Evolutionary conservation across 2,888 invertebrate genomes (phyloP).

Genomic region (Campaea margaritaria): DNA sequence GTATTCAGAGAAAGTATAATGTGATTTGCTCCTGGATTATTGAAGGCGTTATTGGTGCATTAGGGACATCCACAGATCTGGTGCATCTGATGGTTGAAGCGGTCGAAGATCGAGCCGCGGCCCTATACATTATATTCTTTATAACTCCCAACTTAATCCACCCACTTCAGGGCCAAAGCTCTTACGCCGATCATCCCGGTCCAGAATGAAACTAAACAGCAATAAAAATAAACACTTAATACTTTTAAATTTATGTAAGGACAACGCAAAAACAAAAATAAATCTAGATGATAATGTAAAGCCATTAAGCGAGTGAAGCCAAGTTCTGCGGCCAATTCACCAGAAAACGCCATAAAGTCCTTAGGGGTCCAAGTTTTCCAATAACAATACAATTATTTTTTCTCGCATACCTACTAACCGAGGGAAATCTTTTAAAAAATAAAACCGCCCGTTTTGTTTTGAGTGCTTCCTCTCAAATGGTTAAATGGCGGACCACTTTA

Average conservation of each 20-base stretch:
- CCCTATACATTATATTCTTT: too few relatives aligned
- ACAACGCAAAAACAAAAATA: conserved; percentile 15
- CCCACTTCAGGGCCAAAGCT: neutral
- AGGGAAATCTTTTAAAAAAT: conserved; percentile 48
- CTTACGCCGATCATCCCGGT: neutral
- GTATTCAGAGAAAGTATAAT: too few relatives aligned
- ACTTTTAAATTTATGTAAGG: neutral
- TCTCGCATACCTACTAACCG: conserved; percentile 44
- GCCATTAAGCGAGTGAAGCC: conserved; percentile 26
- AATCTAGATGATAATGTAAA: conserved; percentile 22
- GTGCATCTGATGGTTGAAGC: too few relatives aligned
- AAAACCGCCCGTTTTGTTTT: conserved; percentile 52
- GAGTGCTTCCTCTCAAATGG: conserved; percentile 51
- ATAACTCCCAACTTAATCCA: too few relatives aligned
- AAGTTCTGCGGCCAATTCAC: conserved; percentile 17
- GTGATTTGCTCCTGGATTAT: too few relatives aligned
- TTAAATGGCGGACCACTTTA: conserved; percentile 62
- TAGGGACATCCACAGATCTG: too few relatives aligned
- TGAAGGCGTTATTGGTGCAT: too few relatives aligned
- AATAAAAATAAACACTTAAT: neutral
- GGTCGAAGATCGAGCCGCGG: too few relatives aligned
- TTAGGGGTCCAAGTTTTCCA: conserved; percentile 49
- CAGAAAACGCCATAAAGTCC: conserved; percentile 23
- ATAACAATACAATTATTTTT: conserved; percentile 57
- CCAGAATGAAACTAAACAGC: too few relatives aligned